These are phyloP conservation scores for Acanthopleura granulata DNA, from an alignment of 2,888 invertebrate species.

Conservation along the genomic window DNA sequence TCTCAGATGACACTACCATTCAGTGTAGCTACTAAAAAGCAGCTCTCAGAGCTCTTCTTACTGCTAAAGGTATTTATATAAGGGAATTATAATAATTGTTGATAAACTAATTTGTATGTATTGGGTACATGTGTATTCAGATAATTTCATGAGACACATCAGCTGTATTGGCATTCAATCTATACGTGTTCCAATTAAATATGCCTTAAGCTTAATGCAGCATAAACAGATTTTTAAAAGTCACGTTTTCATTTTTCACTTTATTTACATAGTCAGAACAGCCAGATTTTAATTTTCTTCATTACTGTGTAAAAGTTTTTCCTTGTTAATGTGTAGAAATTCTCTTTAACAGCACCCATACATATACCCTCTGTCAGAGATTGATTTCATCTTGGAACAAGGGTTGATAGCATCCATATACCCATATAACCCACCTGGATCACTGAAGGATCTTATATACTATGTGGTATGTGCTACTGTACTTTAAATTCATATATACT, in stretches of 20 bases:
- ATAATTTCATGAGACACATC: too few relatives aligned
- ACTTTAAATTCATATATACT: too few relatives aligned
- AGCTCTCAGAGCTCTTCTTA: constrained; percentile 84
- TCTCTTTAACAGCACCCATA: constrained; percentile 85
- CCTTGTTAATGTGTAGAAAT: constrained; percentile 60
- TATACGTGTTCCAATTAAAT: too few relatives aligned
- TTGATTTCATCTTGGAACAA: constrained; percentile 78
- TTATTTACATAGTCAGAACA: too few relatives aligned
- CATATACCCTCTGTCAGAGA: constrained; percentile 88
- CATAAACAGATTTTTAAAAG: too few relatives aligned
- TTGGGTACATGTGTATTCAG: too few relatives aligned
- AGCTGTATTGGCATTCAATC: too few relatives aligned
- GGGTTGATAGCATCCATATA: constrained; percentile 80
- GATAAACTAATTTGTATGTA: too few relatives aligned
- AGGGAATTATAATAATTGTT: too few relatives aligned
- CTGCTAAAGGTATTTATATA: constrained; percentile 60
- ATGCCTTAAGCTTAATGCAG: too few relatives aligned
- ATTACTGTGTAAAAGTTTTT: background rate
- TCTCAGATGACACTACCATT: constrained; percentile 76
- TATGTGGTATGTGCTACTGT: constrained; percentile 51
- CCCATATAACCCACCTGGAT: constrained; percentile 87
- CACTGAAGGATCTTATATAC: constrained; percentile 90
- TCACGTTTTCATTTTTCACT: too few relatives aligned
- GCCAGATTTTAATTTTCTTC: too few relatives aligned
- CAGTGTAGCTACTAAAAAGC: constrained; percentile 77